Evolutionary conservation across 2,797 vertebrate species (phyloP).

Genomic region (Acrossocheilus wenchowensis): DNA sequence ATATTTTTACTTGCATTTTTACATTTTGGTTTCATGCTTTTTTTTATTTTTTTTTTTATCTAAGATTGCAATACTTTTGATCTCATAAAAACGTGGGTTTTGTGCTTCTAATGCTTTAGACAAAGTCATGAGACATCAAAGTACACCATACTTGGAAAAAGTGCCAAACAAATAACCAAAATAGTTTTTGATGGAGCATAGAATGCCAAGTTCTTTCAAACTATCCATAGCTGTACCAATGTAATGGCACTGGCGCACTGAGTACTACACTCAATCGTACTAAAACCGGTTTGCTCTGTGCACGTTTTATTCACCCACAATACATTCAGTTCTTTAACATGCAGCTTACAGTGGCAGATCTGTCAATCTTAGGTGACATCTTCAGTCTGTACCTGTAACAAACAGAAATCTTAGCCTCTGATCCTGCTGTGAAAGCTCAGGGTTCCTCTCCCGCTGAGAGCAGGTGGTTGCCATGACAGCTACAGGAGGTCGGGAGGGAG

Average conservation of each 20-base stretch:
- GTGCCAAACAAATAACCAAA: background rate
- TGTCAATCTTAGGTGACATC: constrained; percentile 11
- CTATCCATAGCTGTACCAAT: background rate
- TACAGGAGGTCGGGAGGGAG: constrained; percentile 30
- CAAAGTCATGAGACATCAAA: background rate
- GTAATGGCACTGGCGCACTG: background rate
- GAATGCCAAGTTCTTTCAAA: background rate
- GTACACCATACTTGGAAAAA: background rate
- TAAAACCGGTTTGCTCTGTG: background rate
- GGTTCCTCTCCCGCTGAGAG: constrained; percentile 35
- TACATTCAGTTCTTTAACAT: background rate
- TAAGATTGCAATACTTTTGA: too few species aligned
- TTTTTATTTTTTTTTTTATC: too few species aligned
- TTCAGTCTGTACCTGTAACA: constrained; percentile 35
- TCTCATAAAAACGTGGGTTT: background rate
- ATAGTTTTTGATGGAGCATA: background rate
- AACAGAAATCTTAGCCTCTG: constrained; percentile 39
- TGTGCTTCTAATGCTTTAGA: background rate
- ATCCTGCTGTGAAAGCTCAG: constrained; percentile 45
- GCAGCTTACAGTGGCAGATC: background rate
- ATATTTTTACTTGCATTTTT: too few species aligned
- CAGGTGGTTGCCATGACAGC: constrained; percentile 57
- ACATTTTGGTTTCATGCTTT: too few species aligned
- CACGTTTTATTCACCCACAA: background rate
- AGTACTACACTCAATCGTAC: background rate